Base-by-base conservation (phyloP, 35 echinoderm and acorn worm genomes). In the Nesometra sesokonis region DNA sequence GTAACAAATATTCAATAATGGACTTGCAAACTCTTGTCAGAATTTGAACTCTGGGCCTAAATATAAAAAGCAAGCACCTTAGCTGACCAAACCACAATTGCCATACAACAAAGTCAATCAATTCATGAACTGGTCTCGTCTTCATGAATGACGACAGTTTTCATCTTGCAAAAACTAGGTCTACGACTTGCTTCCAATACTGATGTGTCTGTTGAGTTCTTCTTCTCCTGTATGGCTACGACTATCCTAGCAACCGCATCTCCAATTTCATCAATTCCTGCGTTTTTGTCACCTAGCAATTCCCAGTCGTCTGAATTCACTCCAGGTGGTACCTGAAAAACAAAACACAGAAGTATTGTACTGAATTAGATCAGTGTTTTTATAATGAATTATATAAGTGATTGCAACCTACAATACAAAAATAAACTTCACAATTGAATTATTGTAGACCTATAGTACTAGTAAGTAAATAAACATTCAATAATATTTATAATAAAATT, bases 161-260 rank as follows among this genome's bases (percentile, higher is more conserved):
- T 67, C 52, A 67, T 67, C 21, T 67, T 67, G 21, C 52, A 19
- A 19, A 67, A 67, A 47, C 39, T 81, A 8, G 80, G 80, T 83
- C 57, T 82, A 79, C 37, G 37, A 34, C 40, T 46, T 17, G 88
- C 39, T 31, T 86, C 80, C 78, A 88, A 85, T 76, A 89, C 81
- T 23, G 82, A 79, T 30, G 86, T 93, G 32, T 86, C 7, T 87
- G 88, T 86, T 36, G 91, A 85, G 23, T 82, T 77, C 11, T 84
- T 87, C 8, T 78, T 87, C 77, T 90, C 80, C 82, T 93, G 92
- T 27, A 93, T n/a, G 0, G 88, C 85, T 17, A 81, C 79, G 9
- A 93, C 85, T 46, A 93, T 90, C 78, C 88, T 89, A 23, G 84
- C 80, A 37, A 93, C 92, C 5, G 92, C 92, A 9, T 86, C 85